phyloP scores from a whole-genome alignment of 1,140 invertebrate species.

The Colletes gigas region DNA sequence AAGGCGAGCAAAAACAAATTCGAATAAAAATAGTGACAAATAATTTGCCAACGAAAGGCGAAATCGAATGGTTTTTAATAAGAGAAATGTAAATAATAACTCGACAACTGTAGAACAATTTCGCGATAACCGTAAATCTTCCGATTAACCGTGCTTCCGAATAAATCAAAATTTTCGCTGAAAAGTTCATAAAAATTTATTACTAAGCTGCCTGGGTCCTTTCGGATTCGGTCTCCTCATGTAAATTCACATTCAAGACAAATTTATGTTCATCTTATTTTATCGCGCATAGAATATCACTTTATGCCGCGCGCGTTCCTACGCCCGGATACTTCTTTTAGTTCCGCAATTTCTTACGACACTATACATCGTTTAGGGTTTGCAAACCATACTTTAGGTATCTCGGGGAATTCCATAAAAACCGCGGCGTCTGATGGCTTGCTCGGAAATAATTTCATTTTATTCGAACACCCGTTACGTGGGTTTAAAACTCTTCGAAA shows the following conservation, averaged over 20 bases:
- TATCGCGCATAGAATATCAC: constrained; percentile 26
- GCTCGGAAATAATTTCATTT: not conserved
- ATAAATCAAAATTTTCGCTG: constrained; percentile 22
- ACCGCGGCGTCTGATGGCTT: not conserved
- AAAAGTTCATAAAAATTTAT: constrained; percentile 41
- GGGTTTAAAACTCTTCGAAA: constrained; percentile 2
- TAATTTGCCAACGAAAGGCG: not conserved
- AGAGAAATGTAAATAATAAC: not conserved
- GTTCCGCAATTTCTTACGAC: constrained; percentile 37
- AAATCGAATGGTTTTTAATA: not conserved
- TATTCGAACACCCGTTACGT: no score
- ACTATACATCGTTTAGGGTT: constrained; percentile 9
- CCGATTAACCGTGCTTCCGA: not conserved
- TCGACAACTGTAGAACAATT: not conserved
- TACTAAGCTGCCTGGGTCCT: not conserved
- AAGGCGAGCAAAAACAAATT: not conserved
- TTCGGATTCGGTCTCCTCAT: constrained; percentile 19
- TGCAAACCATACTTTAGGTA: constrained; percentile 32
- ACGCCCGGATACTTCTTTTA: constrained; percentile 9
- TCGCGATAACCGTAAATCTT: not conserved
- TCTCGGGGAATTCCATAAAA: constrained; percentile 23
- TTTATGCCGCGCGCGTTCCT: constrained; percentile 4
- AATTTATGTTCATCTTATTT: constrained; percentile 48
- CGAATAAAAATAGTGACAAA: not conserved
- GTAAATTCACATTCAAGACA: constrained; percentile 21